Percentiles rank a stretch among this genome's conserved stretches.
phyloP scores from a whole-genome alignment of 1,140 invertebrate genomes.

The Zaprionus camerounensis region DNA sequence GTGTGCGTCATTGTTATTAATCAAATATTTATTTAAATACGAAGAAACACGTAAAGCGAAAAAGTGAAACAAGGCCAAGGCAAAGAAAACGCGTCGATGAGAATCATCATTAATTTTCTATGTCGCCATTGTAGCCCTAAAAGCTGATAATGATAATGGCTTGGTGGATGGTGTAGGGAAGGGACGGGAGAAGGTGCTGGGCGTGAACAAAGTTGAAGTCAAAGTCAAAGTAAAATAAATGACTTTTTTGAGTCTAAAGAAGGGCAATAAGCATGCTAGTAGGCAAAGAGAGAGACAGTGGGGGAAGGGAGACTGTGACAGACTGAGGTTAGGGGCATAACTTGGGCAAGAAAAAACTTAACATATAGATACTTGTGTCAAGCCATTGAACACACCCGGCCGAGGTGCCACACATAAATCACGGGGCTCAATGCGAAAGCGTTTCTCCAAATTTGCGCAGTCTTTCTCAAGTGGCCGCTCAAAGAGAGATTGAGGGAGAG shows the following conservation, averaged over 20 bases:
- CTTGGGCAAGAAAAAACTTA: constrained; percentile 30
- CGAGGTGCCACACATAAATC: constrained; percentile 74
- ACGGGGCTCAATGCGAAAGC: constrained; percentile 60
- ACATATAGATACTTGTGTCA: constrained; percentile 55
- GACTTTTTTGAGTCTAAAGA: constrained; percentile 50
- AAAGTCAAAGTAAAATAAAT: constrained; percentile 58
- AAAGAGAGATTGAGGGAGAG: constrained; percentile 28
- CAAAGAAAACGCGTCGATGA: constrained; percentile 49
- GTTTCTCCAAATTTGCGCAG: constrained; percentile 42
- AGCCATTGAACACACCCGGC: constrained; percentile 32
- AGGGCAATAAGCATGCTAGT: constrained; percentile 47
- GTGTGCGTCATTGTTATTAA: constrained; percentile 54
- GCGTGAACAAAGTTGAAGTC: constrained; percentile 64
- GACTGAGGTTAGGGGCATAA: constrained; percentile 1
- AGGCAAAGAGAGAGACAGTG: constrained; percentile 28
- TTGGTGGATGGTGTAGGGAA: neutral
- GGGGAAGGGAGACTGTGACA: neutral
- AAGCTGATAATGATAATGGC: constrained; percentile 60
- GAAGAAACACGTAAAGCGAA: neutral
- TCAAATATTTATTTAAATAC: constrained; percentile 82
- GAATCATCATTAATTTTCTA: constrained; percentile 75
- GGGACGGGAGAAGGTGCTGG: constrained; percentile 14
- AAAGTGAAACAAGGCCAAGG: constrained; percentile 42
- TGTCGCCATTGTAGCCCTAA: constrained; percentile 64
- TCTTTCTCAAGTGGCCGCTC: constrained; percentile 27